A percentile compares a stretch with the other conserved stretches of the same genome.
These are phyloP conservation scores for Procambarus clarkii DNA, from an alignment of 1,140 invertebrate genomes.

Conservation along the genomic window DNA sequence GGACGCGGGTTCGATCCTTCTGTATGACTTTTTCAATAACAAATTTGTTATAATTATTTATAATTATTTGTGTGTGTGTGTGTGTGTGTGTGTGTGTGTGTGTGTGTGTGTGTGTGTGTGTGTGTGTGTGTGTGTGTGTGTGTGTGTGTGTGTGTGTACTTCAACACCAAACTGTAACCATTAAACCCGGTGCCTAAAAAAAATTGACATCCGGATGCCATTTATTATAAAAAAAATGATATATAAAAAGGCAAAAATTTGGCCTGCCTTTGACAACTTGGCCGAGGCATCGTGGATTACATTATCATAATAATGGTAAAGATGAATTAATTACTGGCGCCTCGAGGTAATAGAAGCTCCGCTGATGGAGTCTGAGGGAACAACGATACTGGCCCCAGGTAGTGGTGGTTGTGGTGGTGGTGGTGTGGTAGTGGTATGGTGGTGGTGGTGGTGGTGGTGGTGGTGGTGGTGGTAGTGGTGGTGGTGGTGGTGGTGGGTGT, in stretches of 20 bases:
- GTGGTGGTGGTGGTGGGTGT: too few species aligned
- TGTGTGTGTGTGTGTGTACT: not conserved
- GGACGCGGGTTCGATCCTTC: too few species aligned
- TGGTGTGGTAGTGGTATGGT: too few species aligned
- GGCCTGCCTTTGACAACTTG: not conserved
- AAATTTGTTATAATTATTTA: too few species aligned
- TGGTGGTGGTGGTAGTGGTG: too few species aligned
- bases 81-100: too few species aligned
- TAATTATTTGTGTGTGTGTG: too few species aligned
- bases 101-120: not conserved
- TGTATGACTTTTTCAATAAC: too few species aligned
- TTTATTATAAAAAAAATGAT: not conserved
- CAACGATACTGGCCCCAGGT: not conserved
- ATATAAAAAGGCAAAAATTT: not conserved
- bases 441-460: too few species aligned
- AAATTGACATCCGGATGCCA: not conserved
- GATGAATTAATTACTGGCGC: not conserved
- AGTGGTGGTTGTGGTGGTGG: not conserved
- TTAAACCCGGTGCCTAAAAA: not conserved
- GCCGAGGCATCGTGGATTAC: not conserved
- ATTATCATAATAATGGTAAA: conserved; percentile 12
- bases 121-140: not conserved
- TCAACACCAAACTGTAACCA: not conserved
- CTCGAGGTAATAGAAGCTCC: not conserved
- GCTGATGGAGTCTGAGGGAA: not conserved